Percentiles rank a stretch among this genome's conserved stretches.
Conservation (phyloP, 2,888 invertebrate genomes). For the Andrena bucephala region DNA sequence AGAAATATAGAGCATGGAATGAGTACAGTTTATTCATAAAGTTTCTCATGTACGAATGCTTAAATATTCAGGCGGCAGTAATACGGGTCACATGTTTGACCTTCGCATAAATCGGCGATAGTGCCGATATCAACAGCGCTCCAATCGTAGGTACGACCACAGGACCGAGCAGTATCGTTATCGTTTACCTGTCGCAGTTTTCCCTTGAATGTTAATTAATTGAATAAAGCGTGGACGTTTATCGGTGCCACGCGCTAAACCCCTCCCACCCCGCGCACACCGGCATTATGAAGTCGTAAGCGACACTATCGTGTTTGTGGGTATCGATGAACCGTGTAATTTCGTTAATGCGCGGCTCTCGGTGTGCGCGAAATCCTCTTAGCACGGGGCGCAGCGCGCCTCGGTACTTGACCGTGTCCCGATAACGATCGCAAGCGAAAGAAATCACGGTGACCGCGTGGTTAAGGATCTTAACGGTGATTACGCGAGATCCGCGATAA, state of each 20-base stretch:
- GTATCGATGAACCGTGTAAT: slow-evolving; percentile 47
- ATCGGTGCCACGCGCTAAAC: slow-evolving; percentile 31
- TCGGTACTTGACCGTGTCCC: slow-evolving; percentile 64
- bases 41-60: neutral
- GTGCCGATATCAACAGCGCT: neutral
- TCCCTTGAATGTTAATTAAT: slow-evolving; percentile 44
- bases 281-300: slow-evolving; percentile 44
- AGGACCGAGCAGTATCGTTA: slow-evolving; percentile 14
- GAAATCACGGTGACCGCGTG: slow-evolving; percentile 70
- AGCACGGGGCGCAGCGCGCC: slow-evolving; percentile 25
- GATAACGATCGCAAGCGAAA: slow-evolving; percentile 72
- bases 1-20: neutral
- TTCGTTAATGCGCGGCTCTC: slow-evolving; percentile 41
- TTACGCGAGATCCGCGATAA: slow-evolving; percentile 70
- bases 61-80: slow-evolving; percentile 16
- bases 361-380: slow-evolving; percentile 65
- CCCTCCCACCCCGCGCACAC: neutral
- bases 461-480: slow-evolving; percentile 67
- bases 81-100: slow-evolving; percentile 1
- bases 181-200: slow-evolving; percentile 12
- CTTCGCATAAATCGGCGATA: slow-evolving; percentile 29
- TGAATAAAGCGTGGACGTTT: slow-evolving; percentile 42
- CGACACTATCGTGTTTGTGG: slow-evolving; percentile 24
- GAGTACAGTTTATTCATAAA: neutral
- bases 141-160: neutral